Percentiles rank a stretch among this genome's conserved stretches.
Conservation (phyloP, 2,113 vertebrate genomes). For the Chamaea fasciata region DNA sequence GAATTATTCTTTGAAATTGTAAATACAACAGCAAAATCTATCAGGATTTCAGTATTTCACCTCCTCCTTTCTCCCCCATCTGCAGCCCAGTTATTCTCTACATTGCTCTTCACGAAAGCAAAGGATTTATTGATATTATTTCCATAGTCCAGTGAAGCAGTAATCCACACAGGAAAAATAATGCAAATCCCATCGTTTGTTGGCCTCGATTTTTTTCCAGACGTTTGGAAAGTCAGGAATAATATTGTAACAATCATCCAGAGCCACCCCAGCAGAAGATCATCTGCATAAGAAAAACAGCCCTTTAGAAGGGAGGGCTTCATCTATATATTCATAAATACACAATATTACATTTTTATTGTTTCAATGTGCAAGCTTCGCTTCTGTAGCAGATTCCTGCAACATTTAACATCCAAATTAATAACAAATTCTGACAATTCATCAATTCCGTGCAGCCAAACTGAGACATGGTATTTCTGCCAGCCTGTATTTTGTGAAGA, state of each 20-base stretch:
- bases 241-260: not conserved
- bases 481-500: not conserved
- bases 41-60: not conserved
- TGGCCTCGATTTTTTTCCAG: not conserved
- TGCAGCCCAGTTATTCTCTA: not conserved
- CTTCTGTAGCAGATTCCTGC: not conserved
- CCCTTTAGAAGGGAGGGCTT: not conserved
- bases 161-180: not conserved
- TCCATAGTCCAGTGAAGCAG: not conserved
- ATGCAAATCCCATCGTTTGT: not conserved
- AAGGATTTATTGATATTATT: not conserved
- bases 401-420: conserved; percentile 13
- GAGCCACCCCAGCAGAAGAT: not conserved
- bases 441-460: not conserved
- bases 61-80: not conserved
- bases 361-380: not conserved
- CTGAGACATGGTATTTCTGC: not conserved
- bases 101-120: not conserved
- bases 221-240: not conserved
- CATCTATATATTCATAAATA: not conserved
- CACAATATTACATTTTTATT: not conserved
- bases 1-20: not conserved
- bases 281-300: not conserved
- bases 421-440: not conserved
- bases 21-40: not conserved